Evolutionary conservation across 2,113 vertebrate species (phyloP).

Genomic region (Protobothrops mucrosquamatus): DNA sequence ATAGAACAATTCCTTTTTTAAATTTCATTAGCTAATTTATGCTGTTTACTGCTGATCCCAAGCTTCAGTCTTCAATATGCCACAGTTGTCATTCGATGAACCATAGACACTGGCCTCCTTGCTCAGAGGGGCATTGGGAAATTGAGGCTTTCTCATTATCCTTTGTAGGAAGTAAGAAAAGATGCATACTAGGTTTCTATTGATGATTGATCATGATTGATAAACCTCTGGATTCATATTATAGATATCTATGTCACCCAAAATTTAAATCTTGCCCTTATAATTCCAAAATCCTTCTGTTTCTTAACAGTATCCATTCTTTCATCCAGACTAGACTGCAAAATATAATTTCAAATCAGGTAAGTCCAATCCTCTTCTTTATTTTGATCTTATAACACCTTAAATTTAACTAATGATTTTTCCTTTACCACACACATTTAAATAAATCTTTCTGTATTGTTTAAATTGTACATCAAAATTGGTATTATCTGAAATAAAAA

Average conservation of each 20-base stretch:
- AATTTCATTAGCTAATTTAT: too few relatives aligned
- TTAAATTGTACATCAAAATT: not conserved
- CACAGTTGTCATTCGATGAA: too few relatives aligned
- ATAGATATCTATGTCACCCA: not conserved
- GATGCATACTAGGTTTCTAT: too few relatives aligned
- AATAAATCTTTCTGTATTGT: not conserved
- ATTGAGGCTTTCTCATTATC: too few relatives aligned
- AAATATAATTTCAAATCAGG: not conserved
- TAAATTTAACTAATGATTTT: not conserved
- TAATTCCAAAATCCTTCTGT: not conserved
- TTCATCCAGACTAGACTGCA: not conserved
- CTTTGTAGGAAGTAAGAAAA: too few relatives aligned
- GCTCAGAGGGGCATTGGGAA: too few relatives aligned
- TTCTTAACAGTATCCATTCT: not conserved
- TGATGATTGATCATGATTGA: not conserved
- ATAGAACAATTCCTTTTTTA: too few relatives aligned
- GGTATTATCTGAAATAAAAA: not conserved
- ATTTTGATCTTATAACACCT: not conserved
- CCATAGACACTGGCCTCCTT: too few relatives aligned
- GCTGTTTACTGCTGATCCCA: too few relatives aligned
- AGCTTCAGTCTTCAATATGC: too few relatives aligned
- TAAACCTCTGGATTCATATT: not conserved
- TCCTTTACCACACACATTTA: not conserved
- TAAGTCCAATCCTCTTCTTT: not conserved
- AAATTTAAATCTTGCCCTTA: not conserved